phyloP scores from a whole-genome alignment of 2,888 invertebrate genomes.

The Muschampia staudingeri region DNA sequence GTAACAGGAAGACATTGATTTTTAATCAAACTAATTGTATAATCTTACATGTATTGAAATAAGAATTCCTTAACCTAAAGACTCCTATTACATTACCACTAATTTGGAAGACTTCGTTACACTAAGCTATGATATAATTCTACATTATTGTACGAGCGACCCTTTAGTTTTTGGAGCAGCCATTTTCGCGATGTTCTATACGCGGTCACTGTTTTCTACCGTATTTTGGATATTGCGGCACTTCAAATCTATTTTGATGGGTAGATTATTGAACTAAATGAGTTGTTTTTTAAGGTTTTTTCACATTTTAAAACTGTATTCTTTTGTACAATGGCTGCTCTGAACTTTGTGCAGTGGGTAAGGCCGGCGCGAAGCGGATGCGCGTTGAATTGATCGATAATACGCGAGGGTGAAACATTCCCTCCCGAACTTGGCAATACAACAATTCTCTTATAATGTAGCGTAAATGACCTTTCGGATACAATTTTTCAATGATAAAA shows the following conservation, averaged over 20 bases:
- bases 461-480: constrained; percentile 29
- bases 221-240: constrained; percentile 16
- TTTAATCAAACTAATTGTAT: constrained; percentile 60
- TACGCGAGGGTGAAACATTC: constrained; percentile 66
- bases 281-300: constrained; percentile 69
- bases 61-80: constrained; percentile 14
- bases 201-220: constrained; percentile 65
- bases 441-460: constrained; percentile 29
- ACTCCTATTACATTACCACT: constrained; percentile 68
- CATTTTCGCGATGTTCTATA: constrained; percentile 75
- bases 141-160: constrained; percentile 73
- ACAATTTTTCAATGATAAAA: not conserved
- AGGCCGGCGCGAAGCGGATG: constrained; percentile 79
- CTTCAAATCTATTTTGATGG: not conserved
- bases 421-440: constrained; percentile 58
- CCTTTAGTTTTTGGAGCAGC: constrained; percentile 73
- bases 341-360: constrained; percentile 74
- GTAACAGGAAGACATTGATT: constrained; percentile 73
- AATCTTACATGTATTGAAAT: constrained; percentile 34
- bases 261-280: constrained; percentile 44
- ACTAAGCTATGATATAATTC: constrained; percentile 75
- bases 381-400: constrained; percentile 84
- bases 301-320: constrained; percentile 79
- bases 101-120: constrained; percentile 89
- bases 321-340: constrained; percentile 80